Base-by-base conservation (phyloP, 92 coral and sea anemone genomes). In the Porites cylindrica region DNA sequence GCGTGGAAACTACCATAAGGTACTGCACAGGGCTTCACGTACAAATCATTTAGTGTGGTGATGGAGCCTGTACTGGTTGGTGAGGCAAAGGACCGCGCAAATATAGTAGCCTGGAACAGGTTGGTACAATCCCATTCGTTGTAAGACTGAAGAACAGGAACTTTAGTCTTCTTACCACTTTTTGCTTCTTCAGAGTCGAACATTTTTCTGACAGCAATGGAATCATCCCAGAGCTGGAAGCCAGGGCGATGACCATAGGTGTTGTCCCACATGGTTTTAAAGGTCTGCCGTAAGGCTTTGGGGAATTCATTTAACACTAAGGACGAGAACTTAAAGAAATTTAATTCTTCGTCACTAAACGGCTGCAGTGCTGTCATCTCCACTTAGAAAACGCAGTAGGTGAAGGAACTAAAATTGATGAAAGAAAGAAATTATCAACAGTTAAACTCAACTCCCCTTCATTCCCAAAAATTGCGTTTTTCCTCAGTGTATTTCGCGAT, bases 201-300 rank as follows among this genome's bases (percentile, higher is more conserved):
- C 69, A 88, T 19, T n/a, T 85, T 91, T 24, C 94, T 72, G 26
- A 88, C 94, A 0, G 63, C 87, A 47, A 23, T 6, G 14, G 94
- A 91, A 74, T 91, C 94, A 75, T 91, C 94, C 92, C 94, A 91
- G 0, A 62, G 90, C 69, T 88, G 90, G 43, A 74, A 76, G 12
- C 90, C 87, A 8, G 90, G 90, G 11, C 11, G 70, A 47, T 80
- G 70, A n/a, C 86, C 90, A 75, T 72, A 14, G 66, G 64, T 79
- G 77, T 51, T 80, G 88, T 91, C 77, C 94, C 94, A 91, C 92
- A 91, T 71, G 14, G 90, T 60, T 59, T 62, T 56, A 19, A 91
- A 91, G 3, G 85, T 88, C 12, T 83, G 72, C n/a, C 87, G 87
- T 65, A 83, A 52, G 20, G 81, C 81, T 3, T 73, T 53, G 17